Conservation (phyloP, 2,888 invertebrate species). For the Ophraella communa region DNA sequence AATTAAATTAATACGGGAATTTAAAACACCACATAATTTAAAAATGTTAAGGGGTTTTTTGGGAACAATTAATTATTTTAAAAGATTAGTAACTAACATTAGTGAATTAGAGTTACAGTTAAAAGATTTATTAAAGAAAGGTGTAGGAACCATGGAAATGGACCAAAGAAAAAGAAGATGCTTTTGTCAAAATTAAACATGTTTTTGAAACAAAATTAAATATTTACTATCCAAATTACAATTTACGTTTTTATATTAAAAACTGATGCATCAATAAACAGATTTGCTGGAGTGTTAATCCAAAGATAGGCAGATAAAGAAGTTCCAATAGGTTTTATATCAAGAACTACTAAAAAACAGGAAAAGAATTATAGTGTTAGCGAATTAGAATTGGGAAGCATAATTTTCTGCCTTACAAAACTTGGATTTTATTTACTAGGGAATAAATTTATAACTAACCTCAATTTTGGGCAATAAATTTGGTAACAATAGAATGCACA, state of each 20-base stretch:
- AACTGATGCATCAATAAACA: conserved; percentile 11
- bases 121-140: conserved; percentile 13
- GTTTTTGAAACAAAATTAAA: conserved; percentile 5
- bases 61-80: too few relatives aligned
- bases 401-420: conserved; percentile 16
- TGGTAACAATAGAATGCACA: conserved; percentile 19
- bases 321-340: conserved; percentile 13
- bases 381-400: too few relatives aligned
- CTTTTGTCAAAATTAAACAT: conserved; percentile 10
- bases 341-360: conserved; percentile 9
- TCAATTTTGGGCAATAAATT: conserved; percentile 22
- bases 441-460: too few relatives aligned
- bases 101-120: conserved; percentile 2
- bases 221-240: conserved; percentile 15
- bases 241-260: conserved; percentile 10
- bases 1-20: conserved; percentile 6
- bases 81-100: conserved; percentile 16
- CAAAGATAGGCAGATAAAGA: conserved; percentile 4
- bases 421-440: conserved; percentile 21
- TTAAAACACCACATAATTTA: conserved; percentile 8
- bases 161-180: conserved; percentile 6
- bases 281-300: conserved; percentile 12
- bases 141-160: too few relatives aligned
- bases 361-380: conserved; percentile 8
- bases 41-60: conserved; percentile 15